phyloP scores from a whole-genome alignment of 1,140 invertebrate genomes.

The Hypothenemus hampei region DNA sequence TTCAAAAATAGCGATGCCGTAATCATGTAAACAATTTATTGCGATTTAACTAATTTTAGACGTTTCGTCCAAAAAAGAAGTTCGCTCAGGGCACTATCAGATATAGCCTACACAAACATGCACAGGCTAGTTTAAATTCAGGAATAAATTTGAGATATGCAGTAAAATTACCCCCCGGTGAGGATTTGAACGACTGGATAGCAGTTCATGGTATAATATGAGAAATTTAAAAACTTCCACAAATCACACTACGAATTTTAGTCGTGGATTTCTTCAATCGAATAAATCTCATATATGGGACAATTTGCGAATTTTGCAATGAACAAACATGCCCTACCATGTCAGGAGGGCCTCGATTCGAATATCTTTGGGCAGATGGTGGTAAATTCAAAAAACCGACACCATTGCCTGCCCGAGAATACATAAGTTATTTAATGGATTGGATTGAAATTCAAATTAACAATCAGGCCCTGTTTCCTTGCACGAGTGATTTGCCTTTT shows the following conservation, averaged over 20 bases:
- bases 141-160: constrained; percentile 84
- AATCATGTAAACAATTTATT: constrained; percentile 13
- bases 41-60: constrained; percentile 52
- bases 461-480: constrained; percentile 60
- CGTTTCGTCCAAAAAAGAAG: constrained; percentile 84
- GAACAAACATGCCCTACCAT: constrained; percentile 84
- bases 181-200: constrained; percentile 91
- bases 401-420: constrained; percentile 79
- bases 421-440: constrained; percentile 86
- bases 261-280: constrained; percentile 96
- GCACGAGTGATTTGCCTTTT: constrained; percentile 75
- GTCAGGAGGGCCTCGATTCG: constrained; percentile 83
- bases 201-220: constrained; percentile 81
- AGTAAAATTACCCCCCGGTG: constrained; percentile 79
- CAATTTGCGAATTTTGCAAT: constrained; percentile 83
- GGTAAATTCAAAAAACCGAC: constrained; percentile 81
- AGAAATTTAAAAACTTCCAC: neutral
- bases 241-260: constrained; percentile 43
- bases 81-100: constrained; percentile 87
- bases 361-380: constrained; percentile 92
- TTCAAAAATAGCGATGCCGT: constrained; percentile 20
- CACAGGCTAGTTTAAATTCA: constrained; percentile 89
- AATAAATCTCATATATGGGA: constrained; percentile 91
- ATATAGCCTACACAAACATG: constrained; percentile 90
- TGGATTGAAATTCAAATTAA: constrained; percentile 94